These are phyloP conservation scores for Varanus komodoensis DNA, from an alignment of 2,113 vertebrate species.

Conservation along the genomic window DNA sequence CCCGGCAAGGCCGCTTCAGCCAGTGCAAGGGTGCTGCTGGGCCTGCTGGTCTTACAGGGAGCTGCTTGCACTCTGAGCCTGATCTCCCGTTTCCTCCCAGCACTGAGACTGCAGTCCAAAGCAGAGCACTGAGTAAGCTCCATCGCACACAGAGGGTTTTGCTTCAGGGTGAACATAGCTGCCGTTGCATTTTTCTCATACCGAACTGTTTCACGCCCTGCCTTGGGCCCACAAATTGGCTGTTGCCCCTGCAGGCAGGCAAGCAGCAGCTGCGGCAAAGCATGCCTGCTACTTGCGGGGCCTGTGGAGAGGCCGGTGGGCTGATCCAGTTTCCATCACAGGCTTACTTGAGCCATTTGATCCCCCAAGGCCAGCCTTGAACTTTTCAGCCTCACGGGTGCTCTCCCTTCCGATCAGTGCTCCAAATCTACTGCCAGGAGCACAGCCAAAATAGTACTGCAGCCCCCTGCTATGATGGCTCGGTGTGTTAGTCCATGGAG, in stretches of 20 bases:
- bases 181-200: neutral
- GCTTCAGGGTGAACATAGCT: no score
- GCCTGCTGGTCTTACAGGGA: neutral
- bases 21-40: no score
- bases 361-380: neutral
- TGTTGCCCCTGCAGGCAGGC: neutral
- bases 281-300: neutral
- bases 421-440: no score
- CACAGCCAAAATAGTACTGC: no score
- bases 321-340: neutral
- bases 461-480: no score
- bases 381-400: neutral
- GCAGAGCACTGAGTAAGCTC: no score
- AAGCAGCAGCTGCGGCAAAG: neutral
- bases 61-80: neutral
- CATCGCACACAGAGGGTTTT: no score
- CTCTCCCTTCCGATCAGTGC: neutral
- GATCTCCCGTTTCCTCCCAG: neutral
- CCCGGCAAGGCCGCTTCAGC: no score
- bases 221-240: neutral
- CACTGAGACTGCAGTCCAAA: neutral
- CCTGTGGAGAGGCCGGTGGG: neutral
- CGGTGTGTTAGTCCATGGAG: no score
- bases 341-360: neutral
- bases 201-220: neutral